A percentile compares a stretch with the other conserved stretches of the same genome.
phyloP scores from a whole-genome alignment of 2,797 vertebrate species.

The Eulemur albifrons region DNA sequence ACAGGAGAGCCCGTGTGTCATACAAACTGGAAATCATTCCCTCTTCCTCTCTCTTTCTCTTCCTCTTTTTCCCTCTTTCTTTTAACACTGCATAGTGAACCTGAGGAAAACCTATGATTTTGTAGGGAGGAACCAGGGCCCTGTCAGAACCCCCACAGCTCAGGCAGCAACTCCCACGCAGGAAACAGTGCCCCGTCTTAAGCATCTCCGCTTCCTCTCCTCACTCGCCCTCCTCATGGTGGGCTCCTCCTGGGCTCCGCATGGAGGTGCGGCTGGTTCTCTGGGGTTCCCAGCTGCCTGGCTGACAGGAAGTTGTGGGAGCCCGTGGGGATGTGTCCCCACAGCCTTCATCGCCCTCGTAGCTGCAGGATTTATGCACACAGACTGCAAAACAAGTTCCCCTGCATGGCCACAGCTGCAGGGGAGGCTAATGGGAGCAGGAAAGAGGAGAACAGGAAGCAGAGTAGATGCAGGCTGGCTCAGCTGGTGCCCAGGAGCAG shows the following conservation, averaged over 20 bases:
- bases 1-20: not conserved
- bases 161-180: no score
- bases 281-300: not conserved
- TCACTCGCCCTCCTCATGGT: no score
- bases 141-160: rapidly evolving
- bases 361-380: not conserved
- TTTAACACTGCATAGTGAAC: not conserved
- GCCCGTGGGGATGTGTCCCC: rapidly evolving
- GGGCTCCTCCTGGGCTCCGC: no score
- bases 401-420: not conserved
- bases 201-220: not conserved
- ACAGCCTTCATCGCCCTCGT: rapidly evolving
- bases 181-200: no score
- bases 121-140: not conserved
- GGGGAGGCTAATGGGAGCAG: no score
- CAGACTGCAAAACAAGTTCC: rapidly evolving
- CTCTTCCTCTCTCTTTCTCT: not conserved
- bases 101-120: not conserved
- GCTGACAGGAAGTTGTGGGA: not conserved
- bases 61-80: not conserved
- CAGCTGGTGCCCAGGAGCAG: not conserved
- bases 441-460: not conserved
- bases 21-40: not conserved
- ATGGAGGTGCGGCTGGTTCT: not conserved
- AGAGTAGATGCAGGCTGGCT: rapidly evolving